A percentile compares a stretch with the other conserved stretches of the same genome.
Evolutionary conservation across 2,888 invertebrate species (phyloP).

Genomic region (Podotricha telesiphe): DNA sequence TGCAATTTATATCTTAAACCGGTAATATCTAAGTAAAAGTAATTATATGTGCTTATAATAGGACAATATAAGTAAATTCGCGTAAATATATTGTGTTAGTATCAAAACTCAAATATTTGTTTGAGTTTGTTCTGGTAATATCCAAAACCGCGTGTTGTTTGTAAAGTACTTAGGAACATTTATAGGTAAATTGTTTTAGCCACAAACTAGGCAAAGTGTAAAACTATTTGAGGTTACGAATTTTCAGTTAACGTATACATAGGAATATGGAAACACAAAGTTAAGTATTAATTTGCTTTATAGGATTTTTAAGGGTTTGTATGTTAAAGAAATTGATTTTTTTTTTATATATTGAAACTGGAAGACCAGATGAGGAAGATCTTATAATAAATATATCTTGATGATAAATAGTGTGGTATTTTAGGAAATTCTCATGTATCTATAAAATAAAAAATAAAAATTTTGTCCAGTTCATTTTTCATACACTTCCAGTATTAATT

Average conservation of each 20-base stretch:
- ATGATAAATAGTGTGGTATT: too few species aligned
- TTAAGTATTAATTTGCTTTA: constrained; percentile 5
- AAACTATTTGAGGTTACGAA: constrained; percentile 32
- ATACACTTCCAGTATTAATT: too few species aligned
- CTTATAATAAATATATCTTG: too few species aligned
- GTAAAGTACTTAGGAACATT: constrained; percentile 41
- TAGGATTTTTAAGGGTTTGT: neutral
- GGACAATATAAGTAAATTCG: neutral
- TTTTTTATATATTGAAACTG: too few species aligned
- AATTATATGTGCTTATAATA: neutral
- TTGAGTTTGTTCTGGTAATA: constrained; percentile 34
- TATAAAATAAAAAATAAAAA: too few species aligned
- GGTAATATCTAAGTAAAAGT: too few species aligned
- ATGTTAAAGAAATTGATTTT: neutral
- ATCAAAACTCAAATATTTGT: constrained; percentile 19
- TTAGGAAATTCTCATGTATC: too few species aligned
- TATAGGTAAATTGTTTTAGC: constrained; percentile 40
- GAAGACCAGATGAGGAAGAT: too few species aligned
- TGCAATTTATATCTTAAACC: neutral
- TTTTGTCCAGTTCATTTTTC: too few species aligned
- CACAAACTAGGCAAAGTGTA: constrained; percentile 36
- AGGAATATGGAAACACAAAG: neutral
- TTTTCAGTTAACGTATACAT: constrained; percentile 9
- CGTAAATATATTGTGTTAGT: neutral
- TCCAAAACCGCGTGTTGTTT: constrained; percentile 27